A percentile compares a stretch with the other conserved stretches of the same genome.
phyloP scores from a whole-genome alignment of 2,113 vertebrate genomes.

The Pteropus alecto region DNA sequence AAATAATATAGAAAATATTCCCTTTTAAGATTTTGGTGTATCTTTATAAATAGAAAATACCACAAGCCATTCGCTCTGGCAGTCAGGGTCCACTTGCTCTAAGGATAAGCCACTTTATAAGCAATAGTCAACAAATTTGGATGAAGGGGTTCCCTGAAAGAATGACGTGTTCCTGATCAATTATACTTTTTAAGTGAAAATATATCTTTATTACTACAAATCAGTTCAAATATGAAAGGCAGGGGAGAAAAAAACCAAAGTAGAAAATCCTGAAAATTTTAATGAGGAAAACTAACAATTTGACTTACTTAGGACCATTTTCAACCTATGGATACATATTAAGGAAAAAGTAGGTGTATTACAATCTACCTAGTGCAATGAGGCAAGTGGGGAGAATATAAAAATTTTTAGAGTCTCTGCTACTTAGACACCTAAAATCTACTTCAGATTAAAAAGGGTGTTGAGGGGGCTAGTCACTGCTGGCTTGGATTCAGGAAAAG shows the following conservation, averaged over 20 bases:
- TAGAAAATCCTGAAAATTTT: background rate
- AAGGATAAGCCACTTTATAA: background rate
- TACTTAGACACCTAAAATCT: background rate
- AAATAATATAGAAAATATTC: background rate
- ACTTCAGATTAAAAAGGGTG: background rate
- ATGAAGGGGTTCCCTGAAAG: background rate
- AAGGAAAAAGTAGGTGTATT: background rate
- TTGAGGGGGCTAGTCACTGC: background rate
- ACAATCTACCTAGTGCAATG: background rate
- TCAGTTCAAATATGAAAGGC: background rate
- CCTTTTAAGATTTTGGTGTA: background rate
- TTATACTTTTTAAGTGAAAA: background rate
- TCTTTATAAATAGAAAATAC: background rate
- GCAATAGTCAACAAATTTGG: background rate
- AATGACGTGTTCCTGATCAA: background rate
- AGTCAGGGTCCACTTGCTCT: background rate
- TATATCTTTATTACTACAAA: background rate
- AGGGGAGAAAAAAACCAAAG: background rate
- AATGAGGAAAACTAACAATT: background rate
- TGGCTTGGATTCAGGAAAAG: background rate
- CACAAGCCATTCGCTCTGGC: background rate
- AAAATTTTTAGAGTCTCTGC: background rate
- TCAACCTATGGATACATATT: background rate
- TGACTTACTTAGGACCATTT: background rate
- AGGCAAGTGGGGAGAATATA: background rate